Evolutionary conservation across 1,140 invertebrate species (phyloP), one percentile per base, ranked within the genome.

Genomic region (Panonychus citri): DNA sequence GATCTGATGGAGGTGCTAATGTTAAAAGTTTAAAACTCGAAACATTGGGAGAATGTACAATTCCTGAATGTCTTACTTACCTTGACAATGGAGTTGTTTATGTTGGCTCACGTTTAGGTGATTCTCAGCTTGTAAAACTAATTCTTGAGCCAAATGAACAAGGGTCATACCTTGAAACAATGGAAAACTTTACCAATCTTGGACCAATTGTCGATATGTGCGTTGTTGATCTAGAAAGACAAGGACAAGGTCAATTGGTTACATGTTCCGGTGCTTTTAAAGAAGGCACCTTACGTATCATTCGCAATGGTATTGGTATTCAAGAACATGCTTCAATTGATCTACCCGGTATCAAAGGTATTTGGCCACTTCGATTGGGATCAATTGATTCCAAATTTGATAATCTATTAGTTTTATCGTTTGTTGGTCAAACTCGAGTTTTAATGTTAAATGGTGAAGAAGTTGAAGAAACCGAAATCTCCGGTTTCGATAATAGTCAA

Each of bases 181-280:
- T 97, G 80, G 93, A 98, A 71, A 85, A 81, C 12, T 97, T 93
- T 68, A 93, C 88, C 17, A 98, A 95, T 74, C 74, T 98, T 26
- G 91, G 90, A 4, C 91, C 93, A 1, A 96, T 99, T 64, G 77
- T 93, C 24, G 94, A 98, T 70, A 96, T 98, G 84, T 86, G 87
- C 61, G 84, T 96, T 2, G 87, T 97, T 1, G 89, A 96, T 71
- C 74, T 94, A 53, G 94, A 98, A 70, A 72, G 85, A 40, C 90
- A 96, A 70, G 93, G 93, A 0, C 93, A 97, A 72, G 91, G 89
- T 10, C 93, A 95, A 72, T 77, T 99, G 54, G 89, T 99, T 4
- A 97, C 93, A 0, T 98, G 93, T 67, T 96, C 91, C 74, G 81
- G 87, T 42, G 83, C 82, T n/a, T 91, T 82, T 66, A 95, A 96